Percentiles rank a stretch among this genome's conserved stretches.
These are phyloP conservation scores for Mercenaria mercenaria DNA, from an alignment of 1,140 invertebrate genomes.

Conservation along the genomic window DNA sequence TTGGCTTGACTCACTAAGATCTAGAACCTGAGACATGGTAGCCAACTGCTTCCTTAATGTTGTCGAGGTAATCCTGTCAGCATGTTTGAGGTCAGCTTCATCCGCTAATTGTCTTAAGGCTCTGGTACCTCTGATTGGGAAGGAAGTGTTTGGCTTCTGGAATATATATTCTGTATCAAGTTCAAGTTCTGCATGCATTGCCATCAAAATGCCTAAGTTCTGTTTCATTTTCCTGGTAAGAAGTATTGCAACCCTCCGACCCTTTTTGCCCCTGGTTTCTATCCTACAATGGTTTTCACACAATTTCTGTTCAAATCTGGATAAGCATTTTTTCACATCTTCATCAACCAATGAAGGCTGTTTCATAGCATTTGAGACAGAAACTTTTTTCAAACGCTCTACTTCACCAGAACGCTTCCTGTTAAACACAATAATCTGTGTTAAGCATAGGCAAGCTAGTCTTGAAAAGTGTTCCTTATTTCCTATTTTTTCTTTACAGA, in stretches of 20 bases:
- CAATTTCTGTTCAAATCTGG: slow-evolving; percentile 34
- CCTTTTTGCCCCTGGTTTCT: slow-evolving; percentile 55
- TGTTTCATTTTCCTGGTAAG: slow-evolving; percentile 50
- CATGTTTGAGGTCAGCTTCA: not conserved
- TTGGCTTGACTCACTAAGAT: slow-evolving; percentile 63
- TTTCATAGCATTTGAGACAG: not conserved
- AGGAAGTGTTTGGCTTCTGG: not conserved
- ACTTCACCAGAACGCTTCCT: not conserved
- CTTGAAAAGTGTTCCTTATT: too few species aligned
- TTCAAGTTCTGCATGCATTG: not conserved
- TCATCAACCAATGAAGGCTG: not conserved
- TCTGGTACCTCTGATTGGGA: not conserved
- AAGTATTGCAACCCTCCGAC: slow-evolving; percentile 53
- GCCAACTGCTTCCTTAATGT: slow-evolving; percentile 14
- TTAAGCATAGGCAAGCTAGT: not conserved
- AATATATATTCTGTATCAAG: not conserved
- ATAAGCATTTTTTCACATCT: slow-evolving; percentile 2
- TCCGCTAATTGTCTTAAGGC: not conserved
- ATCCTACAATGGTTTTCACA: slow-evolving; percentile 18
- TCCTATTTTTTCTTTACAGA: not conserved
- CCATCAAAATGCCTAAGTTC: not conserved
- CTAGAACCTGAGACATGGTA: slow-evolving; percentile 43
- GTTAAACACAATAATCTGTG: slow-evolving; percentile 1
- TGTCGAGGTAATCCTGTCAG: not conserved
- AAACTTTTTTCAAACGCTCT: not conserved